Conservation (phyloP, 2,113 vertebrate genomes). For the Seriola quinqueradiata region DNA sequence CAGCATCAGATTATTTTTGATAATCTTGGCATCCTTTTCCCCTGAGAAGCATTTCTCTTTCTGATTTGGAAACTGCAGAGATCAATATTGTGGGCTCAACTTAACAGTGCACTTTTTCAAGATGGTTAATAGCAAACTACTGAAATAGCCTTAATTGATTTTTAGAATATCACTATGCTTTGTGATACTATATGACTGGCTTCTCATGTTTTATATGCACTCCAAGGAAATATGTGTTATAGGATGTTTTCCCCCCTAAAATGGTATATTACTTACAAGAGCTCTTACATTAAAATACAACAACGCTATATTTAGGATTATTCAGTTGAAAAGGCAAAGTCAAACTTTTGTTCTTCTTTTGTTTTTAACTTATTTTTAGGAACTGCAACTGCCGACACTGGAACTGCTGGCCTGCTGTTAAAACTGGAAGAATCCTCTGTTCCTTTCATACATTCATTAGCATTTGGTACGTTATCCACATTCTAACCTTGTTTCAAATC, state of each 20-base stretch:
- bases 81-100: constrained; percentile 4
- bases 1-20: not conserved
- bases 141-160: not conserved
- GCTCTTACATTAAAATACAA: not conserved
- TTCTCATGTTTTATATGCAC: not conserved
- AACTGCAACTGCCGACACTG: not conserved
- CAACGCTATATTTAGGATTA: not conserved
- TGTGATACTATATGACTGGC: not conserved
- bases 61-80: not conserved
- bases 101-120: not conserved
- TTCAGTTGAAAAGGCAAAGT: not conserved
- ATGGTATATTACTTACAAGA: not conserved
- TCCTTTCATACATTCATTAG: constrained; percentile 19
- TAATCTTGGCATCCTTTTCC: not conserved
- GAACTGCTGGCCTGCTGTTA: not conserved
- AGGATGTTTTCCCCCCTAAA: not conserved
- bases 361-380: not conserved
- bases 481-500: constrained; percentile 46
- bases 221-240: not conserved
- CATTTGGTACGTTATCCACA: constrained; percentile 52
- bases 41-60: not conserved
- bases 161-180: not conserved
- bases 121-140: not conserved
- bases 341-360: not conserved
- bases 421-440: not conserved